A percentile compares a stretch with the other conserved stretches of the same genome.
Conservation (phyloP, 2,113 vertebrate genomes). For the Rhinolophus sinicus region DNA sequence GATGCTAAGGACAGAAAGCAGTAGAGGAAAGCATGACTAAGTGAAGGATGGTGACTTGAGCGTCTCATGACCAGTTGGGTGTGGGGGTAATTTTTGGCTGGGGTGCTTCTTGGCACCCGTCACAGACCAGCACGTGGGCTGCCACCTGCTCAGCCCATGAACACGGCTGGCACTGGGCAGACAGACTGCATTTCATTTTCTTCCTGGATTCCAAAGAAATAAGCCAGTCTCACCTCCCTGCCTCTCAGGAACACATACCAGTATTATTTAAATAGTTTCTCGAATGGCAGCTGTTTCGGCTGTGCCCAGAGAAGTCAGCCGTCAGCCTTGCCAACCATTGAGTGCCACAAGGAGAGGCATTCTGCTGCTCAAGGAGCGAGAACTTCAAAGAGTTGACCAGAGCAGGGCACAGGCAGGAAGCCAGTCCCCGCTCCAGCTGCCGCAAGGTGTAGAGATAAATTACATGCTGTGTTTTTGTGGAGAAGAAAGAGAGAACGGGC, state of each 20-base stretch:
- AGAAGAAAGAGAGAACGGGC: background rate
- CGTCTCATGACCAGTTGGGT: background rate
- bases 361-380: background rate
- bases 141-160: conserved; percentile 38
- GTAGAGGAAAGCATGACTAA: background rate
- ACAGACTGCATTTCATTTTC: background rate
- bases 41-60: background rate
- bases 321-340: background rate
- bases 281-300: background rate
- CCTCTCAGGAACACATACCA: conserved; percentile 12
- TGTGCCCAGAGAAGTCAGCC: background rate
- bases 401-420: background rate
- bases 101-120: background rate
- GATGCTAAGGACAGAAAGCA: background rate
- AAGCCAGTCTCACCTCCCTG: conserved; percentile 8
- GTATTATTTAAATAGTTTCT: conserved; percentile 29
- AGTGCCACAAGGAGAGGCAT: background rate
- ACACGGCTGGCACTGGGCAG: background rate
- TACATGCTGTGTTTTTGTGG: background rate
- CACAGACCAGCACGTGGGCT: conserved; percentile 9
- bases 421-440: background rate
- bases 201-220: conserved; percentile 1
- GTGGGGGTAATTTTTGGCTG: background rate
- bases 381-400: too few relatives aligned
- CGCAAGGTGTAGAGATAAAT: background rate